Conservation (phyloP, 2,113 vertebrate genomes). For the Ondatra zibethicus region DNA sequence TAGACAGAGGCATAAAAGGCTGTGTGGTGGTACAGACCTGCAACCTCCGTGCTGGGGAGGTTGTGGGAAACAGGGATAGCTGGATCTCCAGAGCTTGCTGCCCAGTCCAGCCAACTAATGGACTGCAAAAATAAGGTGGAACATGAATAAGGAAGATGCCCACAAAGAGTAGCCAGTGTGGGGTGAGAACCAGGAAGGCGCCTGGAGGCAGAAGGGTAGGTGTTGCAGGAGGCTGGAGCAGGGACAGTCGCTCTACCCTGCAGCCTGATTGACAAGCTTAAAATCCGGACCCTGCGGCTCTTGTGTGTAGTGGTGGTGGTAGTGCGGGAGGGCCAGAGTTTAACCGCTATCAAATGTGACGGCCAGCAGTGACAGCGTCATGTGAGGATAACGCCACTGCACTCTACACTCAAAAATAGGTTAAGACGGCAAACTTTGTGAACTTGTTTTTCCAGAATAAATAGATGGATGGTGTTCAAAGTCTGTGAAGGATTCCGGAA, state of each 20-base stretch:
- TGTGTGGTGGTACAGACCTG: background rate
- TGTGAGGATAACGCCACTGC: background rate
- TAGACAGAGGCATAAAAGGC: background rate
- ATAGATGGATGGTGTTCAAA: no score
- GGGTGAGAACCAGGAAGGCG: background rate
- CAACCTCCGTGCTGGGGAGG: background rate
- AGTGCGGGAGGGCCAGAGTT: no score
- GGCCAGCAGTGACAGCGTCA: fast-evolving
- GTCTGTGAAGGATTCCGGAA: background rate
- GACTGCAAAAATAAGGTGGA: background rate
- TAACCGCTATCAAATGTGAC: fast-evolving
- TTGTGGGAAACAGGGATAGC: background rate
- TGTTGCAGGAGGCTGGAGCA: no score
- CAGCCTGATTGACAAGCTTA: background rate
- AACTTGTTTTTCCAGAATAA: background rate
- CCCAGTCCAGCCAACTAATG: background rate
- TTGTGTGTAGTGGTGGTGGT: background rate
- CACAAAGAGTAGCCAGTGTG: background rate
- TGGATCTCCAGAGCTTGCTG: background rate
- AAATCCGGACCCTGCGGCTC: background rate
- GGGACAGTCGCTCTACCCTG: background rate
- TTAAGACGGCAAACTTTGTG: background rate
- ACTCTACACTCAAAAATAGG: background rate
- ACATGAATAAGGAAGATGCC: background rate
- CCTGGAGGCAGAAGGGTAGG: background rate